Conservation (phyloP, 1,140 invertebrate genomes). For the Hyphantria cunea region DNA sequence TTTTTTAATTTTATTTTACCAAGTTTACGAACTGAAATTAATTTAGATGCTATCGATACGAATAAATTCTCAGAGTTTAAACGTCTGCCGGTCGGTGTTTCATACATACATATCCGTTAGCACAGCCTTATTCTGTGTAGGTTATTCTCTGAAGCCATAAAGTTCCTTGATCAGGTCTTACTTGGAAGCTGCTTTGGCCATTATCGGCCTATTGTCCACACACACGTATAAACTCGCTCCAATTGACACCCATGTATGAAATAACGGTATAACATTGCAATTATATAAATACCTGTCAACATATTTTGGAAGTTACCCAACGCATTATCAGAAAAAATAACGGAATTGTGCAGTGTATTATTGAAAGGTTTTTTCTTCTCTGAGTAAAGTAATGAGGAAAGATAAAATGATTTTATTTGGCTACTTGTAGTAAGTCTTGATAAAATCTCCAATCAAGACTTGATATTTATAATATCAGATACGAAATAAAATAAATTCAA, state of each 20-base stretch:
- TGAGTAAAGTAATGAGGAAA: not conserved
- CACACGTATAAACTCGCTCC: slow-evolving; percentile 40
- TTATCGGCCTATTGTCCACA: slow-evolving; percentile 23
- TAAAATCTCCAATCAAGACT: not conserved
- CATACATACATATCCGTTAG: too few relatives aligned
- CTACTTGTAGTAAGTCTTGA: not conserved
- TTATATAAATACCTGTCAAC: slow-evolving; percentile 6
- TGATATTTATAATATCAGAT: too few relatives aligned
- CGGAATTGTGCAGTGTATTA: not conserved
- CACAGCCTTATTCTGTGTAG: too few relatives aligned
- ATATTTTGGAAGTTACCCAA: slow-evolving; percentile 13
- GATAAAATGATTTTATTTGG: too few relatives aligned
- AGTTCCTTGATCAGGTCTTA: too few relatives aligned
- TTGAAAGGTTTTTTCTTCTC: not conserved
- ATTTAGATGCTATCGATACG: too few relatives aligned
- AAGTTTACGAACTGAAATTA: too few relatives aligned
- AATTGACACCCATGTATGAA: slow-evolving; percentile 45
- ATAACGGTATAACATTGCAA: slow-evolving; percentile 8
- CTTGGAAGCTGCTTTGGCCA: not conserved
- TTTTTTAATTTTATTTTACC: too few relatives aligned
- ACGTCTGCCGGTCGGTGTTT: too few relatives aligned
- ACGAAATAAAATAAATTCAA: too few relatives aligned
- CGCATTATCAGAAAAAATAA: slow-evolving; percentile 6
- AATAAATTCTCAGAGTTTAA: too few relatives aligned
- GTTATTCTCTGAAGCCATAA: too few relatives aligned